Conservation (phyloP, 2,797 vertebrate species). For the Rhinella marina region DNA sequence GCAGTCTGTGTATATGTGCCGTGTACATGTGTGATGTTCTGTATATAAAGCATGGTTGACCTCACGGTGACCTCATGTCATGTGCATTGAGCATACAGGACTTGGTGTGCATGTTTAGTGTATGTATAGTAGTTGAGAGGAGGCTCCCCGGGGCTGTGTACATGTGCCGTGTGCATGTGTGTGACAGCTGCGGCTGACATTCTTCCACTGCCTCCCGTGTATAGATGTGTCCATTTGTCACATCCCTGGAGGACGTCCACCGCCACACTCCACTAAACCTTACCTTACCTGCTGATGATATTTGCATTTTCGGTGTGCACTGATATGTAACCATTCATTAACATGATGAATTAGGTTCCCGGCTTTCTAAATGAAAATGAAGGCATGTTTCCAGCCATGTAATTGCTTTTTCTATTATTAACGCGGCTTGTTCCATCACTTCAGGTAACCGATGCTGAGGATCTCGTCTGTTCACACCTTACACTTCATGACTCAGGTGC, state of each 20-base stretch:
- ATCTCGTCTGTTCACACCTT: background rate
- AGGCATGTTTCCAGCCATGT: background rate
- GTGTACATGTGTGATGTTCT: background rate
- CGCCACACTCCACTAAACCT: background rate
- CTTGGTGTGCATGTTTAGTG: too few relatives aligned
- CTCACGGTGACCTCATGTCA: background rate
- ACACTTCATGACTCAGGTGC: background rate
- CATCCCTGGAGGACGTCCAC: background rate
- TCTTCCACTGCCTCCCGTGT: constrained; percentile 4
- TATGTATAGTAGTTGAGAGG: background rate
- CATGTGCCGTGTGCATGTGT: constrained; percentile 9
- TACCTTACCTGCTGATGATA: background rate
- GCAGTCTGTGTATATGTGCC: too few relatives aligned
- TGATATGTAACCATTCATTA: background rate
- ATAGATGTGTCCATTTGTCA: constrained; percentile 15
- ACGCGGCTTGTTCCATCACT: background rate
- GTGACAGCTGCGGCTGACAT: constrained; percentile 49
- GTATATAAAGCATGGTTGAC: background rate
- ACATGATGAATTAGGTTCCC: background rate
- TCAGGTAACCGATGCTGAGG: constrained; percentile 36
- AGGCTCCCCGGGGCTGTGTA: background rate
- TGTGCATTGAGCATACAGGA: too few relatives aligned
- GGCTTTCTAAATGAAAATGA: background rate
- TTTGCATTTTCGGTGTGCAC: background rate
- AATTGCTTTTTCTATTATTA: background rate